Conservation (phyloP, 2,113 vertebrate genomes). For the Sminthopsis crassicaudata region DNA sequence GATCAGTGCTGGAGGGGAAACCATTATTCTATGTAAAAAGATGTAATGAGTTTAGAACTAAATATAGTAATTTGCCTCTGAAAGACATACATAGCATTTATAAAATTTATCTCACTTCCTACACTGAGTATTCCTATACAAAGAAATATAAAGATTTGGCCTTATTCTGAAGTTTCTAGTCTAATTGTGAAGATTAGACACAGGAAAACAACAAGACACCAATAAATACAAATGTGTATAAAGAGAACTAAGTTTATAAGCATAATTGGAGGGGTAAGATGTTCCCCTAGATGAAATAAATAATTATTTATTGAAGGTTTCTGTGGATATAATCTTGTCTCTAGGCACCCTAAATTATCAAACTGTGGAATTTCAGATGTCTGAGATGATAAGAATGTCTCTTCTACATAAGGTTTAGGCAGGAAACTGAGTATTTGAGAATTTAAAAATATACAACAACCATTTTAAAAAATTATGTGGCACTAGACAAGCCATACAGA, state of each 20-base stretch:
- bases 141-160: no score
- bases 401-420: neutral
- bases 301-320: constrained; percentile 30
- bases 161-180: no score
- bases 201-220: no score
- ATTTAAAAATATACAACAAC: no score
- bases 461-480: no score
- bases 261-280: no score
- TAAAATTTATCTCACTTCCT: no score
- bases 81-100: neutral
- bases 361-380: constrained; percentile 22
- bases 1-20: no score
- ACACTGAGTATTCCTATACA: no score
- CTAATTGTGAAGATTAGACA: no score
- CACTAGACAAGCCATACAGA: no score
- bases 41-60: constrained; percentile 27
- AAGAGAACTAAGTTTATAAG: no score
- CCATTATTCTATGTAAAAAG: neutral
- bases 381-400: constrained; percentile 61
- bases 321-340: neutral
- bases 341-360: neutral
- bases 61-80: constrained; percentile 29
- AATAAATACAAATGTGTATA: constrained; percentile 6
- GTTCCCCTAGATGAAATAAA: neutral
- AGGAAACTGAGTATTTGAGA: neutral